These are phyloP conservation scores for Hermetia illucens DNA, from an alignment of 1,140 invertebrate species.

Conservation along the genomic window DNA sequence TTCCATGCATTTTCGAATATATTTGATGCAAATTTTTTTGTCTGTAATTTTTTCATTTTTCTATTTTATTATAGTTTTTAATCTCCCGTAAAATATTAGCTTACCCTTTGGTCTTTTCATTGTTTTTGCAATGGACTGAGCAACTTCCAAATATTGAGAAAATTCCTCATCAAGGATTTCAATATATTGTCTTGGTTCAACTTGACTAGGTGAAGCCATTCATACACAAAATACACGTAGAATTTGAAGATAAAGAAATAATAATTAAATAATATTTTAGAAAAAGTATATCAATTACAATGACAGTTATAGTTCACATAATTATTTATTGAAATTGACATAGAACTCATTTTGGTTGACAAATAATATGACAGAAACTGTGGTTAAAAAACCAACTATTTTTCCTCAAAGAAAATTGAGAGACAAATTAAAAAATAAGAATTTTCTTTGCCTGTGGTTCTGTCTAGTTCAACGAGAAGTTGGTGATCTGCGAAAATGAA, in stretches of 20 bases:
- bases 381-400: too few species aligned
- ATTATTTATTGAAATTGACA: too few species aligned
- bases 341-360: too few species aligned
- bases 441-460: too few species aligned
- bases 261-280: neutral
- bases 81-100: neutral
- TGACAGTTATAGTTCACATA: too few species aligned
- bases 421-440: too few species aligned
- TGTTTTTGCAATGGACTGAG: constrained; percentile 11
- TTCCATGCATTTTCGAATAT: constrained; percentile 24
- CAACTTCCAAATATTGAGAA: constrained; percentile 13
- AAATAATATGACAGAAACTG: too few species aligned
- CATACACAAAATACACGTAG: neutral
- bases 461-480: too few species aligned
- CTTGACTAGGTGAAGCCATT: neutral
- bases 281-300: neutral
- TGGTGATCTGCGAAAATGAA: too few species aligned
- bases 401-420: too few species aligned
- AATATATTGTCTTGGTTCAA: neutral
- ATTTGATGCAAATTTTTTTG: constrained; percentile 28
- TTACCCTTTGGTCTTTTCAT: constrained; percentile 12
- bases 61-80: neutral
- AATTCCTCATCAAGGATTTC: constrained; percentile 16
- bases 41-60: constrained; percentile 15
- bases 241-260: neutral